Evolutionary conservation across 30 jellyfish, hydroid and myxozoan species (phyloP).

Genomic region (Haliclystus octoradiatus): DNA sequence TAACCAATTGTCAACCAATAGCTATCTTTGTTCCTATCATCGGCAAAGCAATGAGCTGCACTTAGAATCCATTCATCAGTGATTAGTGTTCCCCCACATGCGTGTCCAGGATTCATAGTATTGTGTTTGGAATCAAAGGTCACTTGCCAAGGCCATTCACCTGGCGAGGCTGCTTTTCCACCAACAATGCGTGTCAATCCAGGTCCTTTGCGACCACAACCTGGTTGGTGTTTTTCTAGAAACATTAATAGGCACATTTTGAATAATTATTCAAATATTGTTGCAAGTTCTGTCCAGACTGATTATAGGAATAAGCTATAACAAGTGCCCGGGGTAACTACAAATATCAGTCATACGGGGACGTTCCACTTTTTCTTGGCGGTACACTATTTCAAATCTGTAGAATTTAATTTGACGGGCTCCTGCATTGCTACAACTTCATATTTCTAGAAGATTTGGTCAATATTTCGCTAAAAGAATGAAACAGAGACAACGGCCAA

Average conservation of each 20-base stretch:
- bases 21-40: constrained; percentile 24
- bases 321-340: too few species aligned
- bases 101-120: constrained; percentile 77
- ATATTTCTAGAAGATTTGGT: too few species aligned
- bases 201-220: constrained; percentile 86
- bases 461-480: too few species aligned
- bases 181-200: constrained; percentile 88
- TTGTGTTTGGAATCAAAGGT: constrained; percentile 69
- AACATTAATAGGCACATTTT: not conserved
- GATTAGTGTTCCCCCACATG: constrained; percentile 84
- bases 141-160: constrained; percentile 99
- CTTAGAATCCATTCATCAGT: constrained; percentile 89
- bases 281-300: too few species aligned
- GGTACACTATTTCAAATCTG: too few species aligned
- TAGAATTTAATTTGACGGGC: too few species aligned
- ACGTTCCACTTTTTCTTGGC: too few species aligned
- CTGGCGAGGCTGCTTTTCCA: constrained; percentile 83
- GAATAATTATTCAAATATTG: too few species aligned
- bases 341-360: too few species aligned
- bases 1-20: constrained; percentile 75
- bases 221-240: constrained; percentile 60
- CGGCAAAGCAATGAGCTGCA: constrained; percentile 90
- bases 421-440: too few species aligned
- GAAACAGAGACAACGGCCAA: too few species aligned
- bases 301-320: too few species aligned